Percentiles rank a stretch among this genome's conserved stretches.
Conservation (phyloP, 2,113 vertebrate species). For the Chionis minor region DNA sequence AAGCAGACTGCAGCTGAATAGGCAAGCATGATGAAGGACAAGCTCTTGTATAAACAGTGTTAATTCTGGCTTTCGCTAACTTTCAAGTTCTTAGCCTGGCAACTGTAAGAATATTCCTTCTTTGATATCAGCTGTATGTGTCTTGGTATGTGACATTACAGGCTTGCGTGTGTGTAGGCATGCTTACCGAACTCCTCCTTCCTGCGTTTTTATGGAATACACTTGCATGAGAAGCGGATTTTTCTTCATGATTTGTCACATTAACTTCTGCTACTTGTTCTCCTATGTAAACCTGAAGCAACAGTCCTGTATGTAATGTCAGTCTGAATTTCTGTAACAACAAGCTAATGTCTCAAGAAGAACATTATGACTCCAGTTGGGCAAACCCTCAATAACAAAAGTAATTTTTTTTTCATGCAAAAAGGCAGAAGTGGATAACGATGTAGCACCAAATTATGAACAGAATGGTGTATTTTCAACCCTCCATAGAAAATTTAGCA, state of each 20-base stretch:
- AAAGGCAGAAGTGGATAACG: neutral
- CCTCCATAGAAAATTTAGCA: neutral
- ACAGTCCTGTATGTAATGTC: neutral
- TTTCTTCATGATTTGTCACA: neutral
- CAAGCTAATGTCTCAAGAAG: neutral
- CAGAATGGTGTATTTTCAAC: neutral
- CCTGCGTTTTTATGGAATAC: neutral
- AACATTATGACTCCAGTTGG: neutral
- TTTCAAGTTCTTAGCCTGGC: neutral
- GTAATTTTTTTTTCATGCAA: neutral
- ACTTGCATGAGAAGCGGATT: neutral
- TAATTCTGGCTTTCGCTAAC: constrained; percentile 13
- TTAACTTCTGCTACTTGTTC: neutral
- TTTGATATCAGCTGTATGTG: neutral
- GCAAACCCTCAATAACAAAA: neutral
- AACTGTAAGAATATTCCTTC: neutral
- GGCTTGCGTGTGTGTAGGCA: neutral
- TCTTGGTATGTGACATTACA: neutral
- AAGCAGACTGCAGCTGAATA: neutral
- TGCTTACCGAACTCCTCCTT: neutral
- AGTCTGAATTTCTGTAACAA: neutral
- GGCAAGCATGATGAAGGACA: neutral
- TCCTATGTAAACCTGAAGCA: neutral
- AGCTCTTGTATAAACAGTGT: neutral
- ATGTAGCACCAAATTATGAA: neutral